Evolutionary conservation across 2,797 vertebrate species (phyloP), one percentile per base, ranked within the genome.

Genomic region (Tadarida brasiliensis): DNA sequence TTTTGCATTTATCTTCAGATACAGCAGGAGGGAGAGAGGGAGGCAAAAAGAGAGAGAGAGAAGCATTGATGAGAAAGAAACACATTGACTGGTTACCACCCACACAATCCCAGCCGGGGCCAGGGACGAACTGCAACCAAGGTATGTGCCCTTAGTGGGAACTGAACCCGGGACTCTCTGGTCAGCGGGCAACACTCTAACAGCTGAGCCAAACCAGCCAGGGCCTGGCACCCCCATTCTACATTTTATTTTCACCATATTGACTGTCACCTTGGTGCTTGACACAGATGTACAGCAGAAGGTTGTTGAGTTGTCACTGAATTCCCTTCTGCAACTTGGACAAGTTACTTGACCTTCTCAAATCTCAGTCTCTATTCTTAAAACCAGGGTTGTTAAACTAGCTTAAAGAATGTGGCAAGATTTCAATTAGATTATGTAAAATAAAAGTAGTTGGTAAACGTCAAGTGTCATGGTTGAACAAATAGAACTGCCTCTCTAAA

Each of bases 371-470:
- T 94, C 28, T 56, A 44, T 15, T 22, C 22, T 88, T 54, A 7
- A 67, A 63, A 84, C 61, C 5, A 11, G 19, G 11, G 6, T 30
- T 47, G 28, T 24, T 80, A 61, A 63, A 87, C 6, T 33, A 73
- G 44, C 30, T 67, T 35, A n/a, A 84, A 71, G n/a, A 61, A 0
- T 6, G 30, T 57, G 49, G 35, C 24, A 20, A 49, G 33, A 24
- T 73, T 84, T 85, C 49, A 39, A 12, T 12, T 70, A 61, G 61
- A 49, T 82, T 61, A 82, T 44, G 10, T 71, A 90, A 92, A 93
- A 51, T 44, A 61, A 81, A 67, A 77, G 28, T 85, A 15, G 8
- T 51, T 24, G 20, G 4, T 16, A 81, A 33, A 76, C 3, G 15
- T 30, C 24, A 35, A 30, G 30, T 11, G 5, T 26, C 16, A 3